Base-by-base conservation (phyloP, 2,888 invertebrate species). In the Volucella inanis region DNA sequence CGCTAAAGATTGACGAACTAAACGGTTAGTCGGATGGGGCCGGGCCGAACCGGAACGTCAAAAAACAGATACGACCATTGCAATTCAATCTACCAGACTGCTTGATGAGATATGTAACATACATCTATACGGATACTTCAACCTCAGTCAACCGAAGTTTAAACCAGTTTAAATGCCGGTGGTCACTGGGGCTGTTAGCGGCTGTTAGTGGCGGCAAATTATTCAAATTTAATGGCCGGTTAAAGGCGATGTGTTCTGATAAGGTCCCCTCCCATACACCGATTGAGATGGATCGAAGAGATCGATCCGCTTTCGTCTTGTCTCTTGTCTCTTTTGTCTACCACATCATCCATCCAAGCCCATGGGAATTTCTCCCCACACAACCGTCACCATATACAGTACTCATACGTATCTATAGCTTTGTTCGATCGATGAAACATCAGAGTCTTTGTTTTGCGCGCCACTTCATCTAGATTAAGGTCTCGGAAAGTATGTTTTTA, bases 201-300 rank as follows among this genome's bases (percentile, higher is more conserved):
- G 76, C 67, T 31, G 31, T 31, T 31, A 31, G 31, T 6, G 72
- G 81, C 81, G 85, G 85, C 81, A 72, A 85, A 85, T 85, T 85
- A 85, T 85, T 85, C 85, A 85, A 85, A 85, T 85, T 81, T 81
- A 85, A 81, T 85, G 76, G 85, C 81, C 77, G 75, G 80, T 81
- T 85, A 76, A 81, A 81, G 72, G 71, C 81, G 85, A 85, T 85
- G 55, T 85, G 67, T 76, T 61, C 75, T 85, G 85, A 85, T 85
- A 85, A 85, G 76, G 50, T 52, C 55, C 57, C 45, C 14, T 52
- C 62, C 38, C 55, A 65, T 31, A 31, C 31, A 31, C 31, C 31
- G 80, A 85, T 85, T 81, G 67, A 85, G 84, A 84, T 74, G 80
- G 70, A 76, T 81, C 85, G 81, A 76, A 62, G 52, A 65, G 79